Base-by-base conservation (phyloP, 2,113 vertebrate species). In the Phocoena phocoena region DNA sequence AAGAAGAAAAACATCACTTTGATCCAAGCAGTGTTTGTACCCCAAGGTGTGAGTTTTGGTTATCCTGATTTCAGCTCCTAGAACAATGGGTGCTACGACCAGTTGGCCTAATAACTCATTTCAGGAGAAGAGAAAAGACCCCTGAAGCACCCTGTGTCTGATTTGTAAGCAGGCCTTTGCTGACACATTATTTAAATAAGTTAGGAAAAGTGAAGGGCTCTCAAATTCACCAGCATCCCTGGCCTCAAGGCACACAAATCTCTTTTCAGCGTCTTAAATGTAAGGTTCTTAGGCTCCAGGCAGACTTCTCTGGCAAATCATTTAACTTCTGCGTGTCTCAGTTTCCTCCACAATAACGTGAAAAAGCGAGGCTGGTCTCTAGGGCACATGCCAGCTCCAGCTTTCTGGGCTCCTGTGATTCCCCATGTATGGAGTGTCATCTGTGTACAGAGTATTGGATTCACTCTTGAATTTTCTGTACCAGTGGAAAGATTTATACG, bases 131-230 rank as follows among this genome's bases (percentile, higher is more conserved):
- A 93, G 28, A 67, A 50, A 65, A 70, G 36, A n/a, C 44, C 50
- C 53, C 73, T 41, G 6, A 86, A 53, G 23, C 17, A 1, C 55
- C 65, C n/a, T 11, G 4, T 41, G n/a, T 83, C 81, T 65, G 20
- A 65, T 82, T 63, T 65, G 41, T 74, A 82, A 86, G 41, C 25
- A n/a, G 50, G 13, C 12, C 25, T 95, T 47, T 82, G n/a, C 74
- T 70, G 79, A 77, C 55, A 74, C 77, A 47, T n/a, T 26, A 70
- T 44, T 82, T 79, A 93, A 86, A 83, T 87, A 53, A 96, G 71
- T 89, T 92, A 44, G 65, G 44, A 70, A 89, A 53, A 20, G 53
- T 18, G 41, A 26, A 88, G 71, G 58, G 21, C 53, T 60, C 70
- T 92, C 36, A 47, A 36, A 50, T 93, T 96, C 53, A 65, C 62